A percentile compares a stretch with the other conserved stretches of the same genome.
Evolutionary conservation across 2,888 invertebrate genomes (phyloP).

Genomic region (Agonopterix alstromeriana): DNA sequence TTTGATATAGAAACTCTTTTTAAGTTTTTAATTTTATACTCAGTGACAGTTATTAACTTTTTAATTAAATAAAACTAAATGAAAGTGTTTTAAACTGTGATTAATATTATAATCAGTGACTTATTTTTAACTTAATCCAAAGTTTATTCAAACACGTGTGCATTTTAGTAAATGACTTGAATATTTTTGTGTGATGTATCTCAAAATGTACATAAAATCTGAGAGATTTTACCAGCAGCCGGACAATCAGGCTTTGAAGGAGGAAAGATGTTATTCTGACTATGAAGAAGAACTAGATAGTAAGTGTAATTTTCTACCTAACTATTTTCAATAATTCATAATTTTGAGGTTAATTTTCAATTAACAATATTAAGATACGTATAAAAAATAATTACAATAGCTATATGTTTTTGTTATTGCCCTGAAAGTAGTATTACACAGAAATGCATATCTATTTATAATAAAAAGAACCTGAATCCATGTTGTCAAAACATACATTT

Average conservation of each 20-base stretch:
- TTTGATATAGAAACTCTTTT: neutral
- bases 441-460: too few species aligned
- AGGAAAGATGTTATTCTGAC: slow-evolving; percentile 57
- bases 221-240: slow-evolving; percentile 64
- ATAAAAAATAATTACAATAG: neutral
- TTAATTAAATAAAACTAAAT: too few species aligned
- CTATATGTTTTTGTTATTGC: neutral
- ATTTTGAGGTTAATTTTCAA: neutral
- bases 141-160: neutral
- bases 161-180: neutral
- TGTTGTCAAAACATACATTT: too few species aligned
- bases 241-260: slow-evolving; percentile 50
- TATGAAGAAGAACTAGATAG: slow-evolving; percentile 63
- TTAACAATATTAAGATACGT: neutral
- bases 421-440: too few species aligned
- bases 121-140: neutral
- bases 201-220: slow-evolving; percentile 68
- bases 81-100: too few species aligned
- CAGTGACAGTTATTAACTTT: too few species aligned
- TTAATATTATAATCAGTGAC: too few species aligned
- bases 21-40: too few species aligned
- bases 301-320: slow-evolving; percentile 28
- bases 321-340: too few species aligned
- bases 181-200: slow-evolving; percentile 46
- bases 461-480: too few species aligned